Base-by-base conservation (phyloP, 1,140 invertebrate species). In the Trypoxylus dichotomus region DNA sequence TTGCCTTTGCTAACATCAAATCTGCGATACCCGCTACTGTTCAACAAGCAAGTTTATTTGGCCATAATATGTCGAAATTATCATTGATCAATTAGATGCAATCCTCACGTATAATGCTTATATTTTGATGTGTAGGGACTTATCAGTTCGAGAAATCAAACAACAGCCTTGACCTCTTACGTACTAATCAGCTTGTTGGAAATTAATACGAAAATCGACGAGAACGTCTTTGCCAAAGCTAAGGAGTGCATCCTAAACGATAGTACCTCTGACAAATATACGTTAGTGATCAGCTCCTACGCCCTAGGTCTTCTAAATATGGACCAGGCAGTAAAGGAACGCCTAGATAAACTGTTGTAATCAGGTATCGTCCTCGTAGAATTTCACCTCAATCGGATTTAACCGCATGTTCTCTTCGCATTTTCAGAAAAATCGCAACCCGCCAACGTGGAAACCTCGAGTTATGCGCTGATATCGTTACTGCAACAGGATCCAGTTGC, bases 391-490 rank as follows among this genome's bases (percentile, higher is more conserved):
- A 54, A n/a, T 24, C 7, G 47, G 3, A 2, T 5, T 37, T 37
- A 5, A 5, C 10, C 10, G 10, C 32, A 37, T 2, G 5, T 37
- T 7, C 5, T 37, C 2, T 37, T 37, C 32, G 10, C 3, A 37
- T 25, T 47, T 42, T 0, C 72, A 54, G 72, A 43, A 3, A 41
- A 43, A 41, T 41, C 77, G 19, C 47, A 37, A 7, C 77, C 84
- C 1, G 82, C 79, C 73, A 81, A 85, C 80, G 89, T 94, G 71
- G 93, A 94, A 85, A 92, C 92, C 83, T 92, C 92, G 2, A 87
- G 91, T 1, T 94, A 94, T 82, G 91, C 87, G 1, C 82, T 94
- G 13, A 83, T 94, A 47, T 88, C 91, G 19, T 85, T 91, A 54
- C 80, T 92, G 43, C 86, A 87, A 80, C 80, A 90, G 37, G 87